Base-by-base conservation (phyloP, 1,140 invertebrate species). In the Scaptodrosophila lebanonensis region DNA sequence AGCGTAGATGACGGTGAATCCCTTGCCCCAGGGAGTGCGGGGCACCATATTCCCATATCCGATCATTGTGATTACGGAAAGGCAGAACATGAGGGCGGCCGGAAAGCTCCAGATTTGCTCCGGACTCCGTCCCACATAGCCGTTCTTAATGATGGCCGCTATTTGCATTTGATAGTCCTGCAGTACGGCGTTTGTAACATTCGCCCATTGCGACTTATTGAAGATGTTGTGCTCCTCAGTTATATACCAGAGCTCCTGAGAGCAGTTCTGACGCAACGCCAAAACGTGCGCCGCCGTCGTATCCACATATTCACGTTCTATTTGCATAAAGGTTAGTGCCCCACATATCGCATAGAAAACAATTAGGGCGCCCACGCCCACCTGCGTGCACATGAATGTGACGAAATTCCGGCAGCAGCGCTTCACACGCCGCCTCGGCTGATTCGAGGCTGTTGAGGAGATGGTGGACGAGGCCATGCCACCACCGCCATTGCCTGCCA, bases 1-100 rank as follows among this genome's bases (percentile, higher is more conserved):
- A 0, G 97, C 96, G 88, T 98, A 99, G 9, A 97, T 90, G 22
- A 99, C 95, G 0, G 97, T 98, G 8, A 93, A 91, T 15, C 94
- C 92, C 87, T 98, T 97, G 1, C 97, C 97, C 92, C 94, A 94
- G 0, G 92, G 88, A 0, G 97, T 98, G 73, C 93, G 92, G 0
- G 97, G 97, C 3, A 97, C 93, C 76, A 98, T 92, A 87, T 98
- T 97, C 0, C 97, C 97, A 87, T 98, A 98, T 1, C 97, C 97
- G 63, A 96, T 95, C 95, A 96, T 96, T 2, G 95, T 96, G 73
- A 96, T 95, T 1, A 96, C 92, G 11, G 94, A 95, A 0, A 96
- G 85, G 17, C 93, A 95, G 76, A 93, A 97, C 94, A 96, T 96
- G 2, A 96, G 85, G 0, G 95, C 93, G 0, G 94, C 93, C 0